Evolutionary conservation across 2,888 invertebrate genomes (phyloP).

Genomic region (Tetragonisca angustula): DNA sequence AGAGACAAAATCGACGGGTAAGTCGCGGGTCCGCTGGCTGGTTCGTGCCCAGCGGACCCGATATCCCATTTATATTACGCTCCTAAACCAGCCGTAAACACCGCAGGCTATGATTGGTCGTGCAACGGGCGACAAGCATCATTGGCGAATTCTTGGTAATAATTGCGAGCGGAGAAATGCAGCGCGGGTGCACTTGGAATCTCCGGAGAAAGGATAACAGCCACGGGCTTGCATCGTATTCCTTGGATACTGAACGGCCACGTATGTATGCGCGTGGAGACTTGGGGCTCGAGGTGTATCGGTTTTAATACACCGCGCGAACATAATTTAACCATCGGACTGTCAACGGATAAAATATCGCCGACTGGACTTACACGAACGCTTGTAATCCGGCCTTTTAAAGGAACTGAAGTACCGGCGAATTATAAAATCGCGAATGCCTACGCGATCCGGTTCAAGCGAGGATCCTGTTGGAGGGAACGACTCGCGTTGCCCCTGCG

Average conservation of each 20-base stretch:
- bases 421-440: slow-evolving; percentile 31
- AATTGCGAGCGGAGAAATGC: slow-evolving; percentile 37
- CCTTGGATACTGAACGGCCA: slow-evolving; percentile 9
- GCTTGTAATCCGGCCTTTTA: slow-evolving; percentile 40
- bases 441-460: neutral
- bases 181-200: slow-evolving; percentile 49
- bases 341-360: slow-evolving; percentile 50
- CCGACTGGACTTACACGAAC: slow-evolving; percentile 21
- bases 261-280: neutral
- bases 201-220: slow-evolving; percentile 63
- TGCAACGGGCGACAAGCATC: neutral
- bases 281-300: slow-evolving; percentile 31
- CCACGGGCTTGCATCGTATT: slow-evolving; percentile 40
- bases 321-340: slow-evolving; percentile 55
- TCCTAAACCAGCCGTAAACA: neutral
- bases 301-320: slow-evolving; percentile 59
- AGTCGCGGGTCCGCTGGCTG: neutral
- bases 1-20: neutral
- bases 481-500: neutral
- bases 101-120: slow-evolving; percentile 3
- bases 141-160: slow-evolving; percentile 34
- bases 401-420: slow-evolving; percentile 16
- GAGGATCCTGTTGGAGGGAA: slow-evolving; percentile 1
- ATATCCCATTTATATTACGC: neutral
- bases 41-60: neutral